Percentiles rank a stretch among this genome's conserved stretches.
Evolutionary conservation across 2,113 vertebrate genomes (phyloP).

Genomic region (Pelobates fuscus): DNA sequence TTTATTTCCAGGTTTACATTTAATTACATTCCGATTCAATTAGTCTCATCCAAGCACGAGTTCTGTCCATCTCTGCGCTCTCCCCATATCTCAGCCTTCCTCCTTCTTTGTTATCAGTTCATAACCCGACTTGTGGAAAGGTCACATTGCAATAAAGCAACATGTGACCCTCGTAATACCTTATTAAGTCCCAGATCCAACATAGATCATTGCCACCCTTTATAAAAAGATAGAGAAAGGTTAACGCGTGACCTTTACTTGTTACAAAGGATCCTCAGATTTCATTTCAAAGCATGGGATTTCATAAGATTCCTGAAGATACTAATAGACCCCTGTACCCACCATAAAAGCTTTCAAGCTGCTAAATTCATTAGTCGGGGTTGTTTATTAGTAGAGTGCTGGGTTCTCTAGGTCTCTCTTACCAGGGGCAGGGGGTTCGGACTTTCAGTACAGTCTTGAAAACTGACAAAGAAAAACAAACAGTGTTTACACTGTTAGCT

Average conservation of each 20-base stretch:
- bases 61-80: too few relatives aligned
- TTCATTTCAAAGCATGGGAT: background rate
- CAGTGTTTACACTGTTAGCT: too few relatives aligned
- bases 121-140: background rate
- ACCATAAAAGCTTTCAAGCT: slow-evolving; percentile 12
- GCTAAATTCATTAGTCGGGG: background rate
- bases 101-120: too few relatives aligned
- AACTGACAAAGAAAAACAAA: too few relatives aligned
- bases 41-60: too few relatives aligned
- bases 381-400: background rate
- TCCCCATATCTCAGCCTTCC: too few relatives aligned
- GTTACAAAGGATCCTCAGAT: background rate
- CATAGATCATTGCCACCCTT: background rate
- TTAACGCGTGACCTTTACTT: slow-evolving; percentile 5
- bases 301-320: slow-evolving; percentile 2
- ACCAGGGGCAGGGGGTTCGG: too few relatives aligned
- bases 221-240: background rate
- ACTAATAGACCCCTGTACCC: background rate
- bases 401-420: too few relatives aligned
- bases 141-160: background rate
- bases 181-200: background rate
- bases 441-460: too few relatives aligned
- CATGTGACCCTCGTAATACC: background rate
- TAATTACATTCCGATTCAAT: too few relatives aligned
- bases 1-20: too few relatives aligned